Percentiles rank a stretch among this genome's conserved stretches.
Evolutionary conservation across 2,888 invertebrate species (phyloP).

Genomic region (Tetrapedia diversipes): DNA sequence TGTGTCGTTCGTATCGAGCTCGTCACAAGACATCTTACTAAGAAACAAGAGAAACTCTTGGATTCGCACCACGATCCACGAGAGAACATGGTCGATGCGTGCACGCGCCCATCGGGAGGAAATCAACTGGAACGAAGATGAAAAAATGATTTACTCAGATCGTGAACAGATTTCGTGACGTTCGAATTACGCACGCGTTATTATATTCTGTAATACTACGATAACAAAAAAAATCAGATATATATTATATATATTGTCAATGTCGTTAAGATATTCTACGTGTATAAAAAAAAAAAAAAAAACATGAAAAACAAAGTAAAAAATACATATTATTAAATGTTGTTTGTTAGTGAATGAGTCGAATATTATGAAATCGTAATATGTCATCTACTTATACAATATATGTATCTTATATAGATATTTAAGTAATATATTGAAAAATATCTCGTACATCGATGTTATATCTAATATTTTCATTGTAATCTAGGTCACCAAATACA

Average conservation of each 20-base stretch:
- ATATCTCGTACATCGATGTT: constrained; percentile 75
- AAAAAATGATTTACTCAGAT: constrained; percentile 37
- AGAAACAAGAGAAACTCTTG: background rate
- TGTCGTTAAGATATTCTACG: constrained; percentile 74
- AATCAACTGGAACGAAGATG: background rate
- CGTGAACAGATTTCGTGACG: constrained; percentile 57
- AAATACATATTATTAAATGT: constrained; percentile 75
- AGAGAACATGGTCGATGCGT: constrained; percentile 15
- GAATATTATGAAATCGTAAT: constrained; percentile 69
- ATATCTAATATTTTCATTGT: constrained; percentile 77
- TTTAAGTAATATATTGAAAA: constrained; percentile 71
- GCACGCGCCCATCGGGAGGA: background rate
- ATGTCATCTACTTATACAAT: constrained; percentile 67
- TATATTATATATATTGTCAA: constrained; percentile 70
- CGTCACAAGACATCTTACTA: background rate
- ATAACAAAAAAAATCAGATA: constrained; percentile 50
- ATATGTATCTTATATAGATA: constrained; percentile 70
- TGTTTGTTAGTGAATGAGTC: constrained; percentile 75
- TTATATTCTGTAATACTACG: constrained; percentile 62
- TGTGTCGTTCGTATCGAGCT: constrained; percentile 17
- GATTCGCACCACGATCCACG: background rate
- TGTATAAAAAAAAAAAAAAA: constrained; percentile 67
- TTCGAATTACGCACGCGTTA: constrained; percentile 58
- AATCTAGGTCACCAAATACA: constrained; percentile 79
- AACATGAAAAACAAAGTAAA: constrained; percentile 62